Base-by-base conservation (phyloP, 1,140 invertebrate species). In the Nebria ingens region DNA sequence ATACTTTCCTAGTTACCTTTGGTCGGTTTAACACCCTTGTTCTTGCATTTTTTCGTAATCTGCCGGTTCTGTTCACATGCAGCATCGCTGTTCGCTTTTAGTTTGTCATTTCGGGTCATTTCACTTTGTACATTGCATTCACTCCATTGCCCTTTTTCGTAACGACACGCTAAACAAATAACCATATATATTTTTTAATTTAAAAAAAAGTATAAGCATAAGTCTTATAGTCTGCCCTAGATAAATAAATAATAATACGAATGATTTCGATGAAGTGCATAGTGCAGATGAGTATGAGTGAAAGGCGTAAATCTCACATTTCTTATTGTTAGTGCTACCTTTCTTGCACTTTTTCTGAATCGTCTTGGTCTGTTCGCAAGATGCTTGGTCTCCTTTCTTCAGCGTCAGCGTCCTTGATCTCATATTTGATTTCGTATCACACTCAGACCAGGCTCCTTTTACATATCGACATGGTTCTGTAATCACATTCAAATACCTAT, bases 321-420 rank as follows among this genome's bases (percentile, higher is more conserved):
- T 45, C 40, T 45, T 45, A n/a, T n/a, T n/a, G n/a, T n/a, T n/a
- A 12, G 40, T 17, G 40, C 68, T 78, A 89, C 88, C 86, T 82
- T 89, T 90, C 75, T 91, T 92, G 78, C 90, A 93, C 64, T 91
- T 91, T 74, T 91, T 91, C 68, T 88, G 82, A 60, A 92, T 87
- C n/a, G 81, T 88, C 73, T 90, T 91, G 22, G 83, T 86, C 56
- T 79, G 79, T 65, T 91, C 86, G 70, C 90, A 93, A 51, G 76
- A 78, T 40, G 78, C 69, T 21, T 80, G 79, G 66, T 89, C 85
- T 21, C 89, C 87, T 67, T 88, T 89, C 71, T 91, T 91, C 60
- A 93, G 75, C 29, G 82, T 91, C 58, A 92, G 73, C 21, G 84
- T 89, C 59, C 89, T 78, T 15, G 85, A 84, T 60, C 89, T 79